Conservation (phyloP, 2,797 vertebrate species). For the Margarornis squamiger region DNA sequence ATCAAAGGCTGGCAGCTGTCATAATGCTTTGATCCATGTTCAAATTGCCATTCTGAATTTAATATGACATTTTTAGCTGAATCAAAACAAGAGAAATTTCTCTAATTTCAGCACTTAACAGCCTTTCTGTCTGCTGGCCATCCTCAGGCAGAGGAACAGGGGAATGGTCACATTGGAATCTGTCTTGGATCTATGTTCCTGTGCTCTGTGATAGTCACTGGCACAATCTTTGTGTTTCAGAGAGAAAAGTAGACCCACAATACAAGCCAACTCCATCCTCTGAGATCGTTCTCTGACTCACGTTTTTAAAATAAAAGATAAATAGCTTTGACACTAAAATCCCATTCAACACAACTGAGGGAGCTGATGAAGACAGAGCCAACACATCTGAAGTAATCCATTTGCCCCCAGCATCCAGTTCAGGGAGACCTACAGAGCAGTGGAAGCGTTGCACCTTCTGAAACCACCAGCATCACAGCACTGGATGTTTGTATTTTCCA, state of each 20-base stretch:
- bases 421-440: background rate
- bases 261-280: background rate
- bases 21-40: conserved; percentile 43
- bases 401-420: background rate
- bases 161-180: background rate
- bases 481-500: background rate
- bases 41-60: background rate
- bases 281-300: background rate
- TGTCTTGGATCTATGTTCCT: background rate
- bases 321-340: background rate
- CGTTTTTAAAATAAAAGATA: background rate
- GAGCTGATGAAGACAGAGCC: background rate
- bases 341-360: fast-evolving
- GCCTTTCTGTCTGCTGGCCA: background rate
- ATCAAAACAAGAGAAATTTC: background rate
- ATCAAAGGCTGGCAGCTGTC: conserved; percentile 39
- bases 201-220: background rate
- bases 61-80: background rate
- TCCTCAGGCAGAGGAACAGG: background rate
- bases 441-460: background rate
- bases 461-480: background rate
- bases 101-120: background rate
- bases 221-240: background rate
- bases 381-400: background rate
- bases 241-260: background rate